Evolutionary conservation across 2,113 vertebrate species (phyloP).

Genomic region (Eira barbara): DNA sequence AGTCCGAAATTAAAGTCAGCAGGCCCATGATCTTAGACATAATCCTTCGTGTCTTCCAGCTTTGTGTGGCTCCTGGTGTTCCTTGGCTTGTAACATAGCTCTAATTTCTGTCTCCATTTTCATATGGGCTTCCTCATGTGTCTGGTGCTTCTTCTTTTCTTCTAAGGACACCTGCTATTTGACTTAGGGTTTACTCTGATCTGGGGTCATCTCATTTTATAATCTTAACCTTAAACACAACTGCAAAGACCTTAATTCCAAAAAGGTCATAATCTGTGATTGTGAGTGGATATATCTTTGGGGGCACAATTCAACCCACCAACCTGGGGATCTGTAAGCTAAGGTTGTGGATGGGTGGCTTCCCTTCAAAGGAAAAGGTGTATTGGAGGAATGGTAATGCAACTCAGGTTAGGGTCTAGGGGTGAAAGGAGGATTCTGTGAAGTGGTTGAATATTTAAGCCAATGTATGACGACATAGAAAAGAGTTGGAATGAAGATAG

Average conservation of each 20-base stretch:
- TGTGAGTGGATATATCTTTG: neutral
- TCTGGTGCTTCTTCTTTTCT: neutral
- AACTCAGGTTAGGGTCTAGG: neutral
- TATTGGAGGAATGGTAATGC: neutral
- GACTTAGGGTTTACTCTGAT: neutral
- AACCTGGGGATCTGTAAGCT: neutral
- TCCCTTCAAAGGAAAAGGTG: neutral
- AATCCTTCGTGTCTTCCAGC: neutral
- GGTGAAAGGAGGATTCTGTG: neutral
- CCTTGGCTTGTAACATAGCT: neutral
- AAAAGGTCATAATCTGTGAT: neutral
- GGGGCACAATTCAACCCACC: neutral
- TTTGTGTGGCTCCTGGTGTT: neutral
- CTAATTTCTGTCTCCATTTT: neutral
- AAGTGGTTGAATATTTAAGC: neutral
- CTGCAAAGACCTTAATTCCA: neutral
- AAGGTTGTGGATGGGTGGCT: neutral
- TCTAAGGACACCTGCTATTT: neutral
- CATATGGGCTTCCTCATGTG: neutral
- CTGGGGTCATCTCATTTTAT: neutral
- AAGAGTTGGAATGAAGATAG: neutral
- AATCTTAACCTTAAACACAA: neutral
- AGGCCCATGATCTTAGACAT: neutral
- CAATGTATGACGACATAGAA: neutral
- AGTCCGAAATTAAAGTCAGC: neutral